These are phyloP conservation scores for Anoplopoma fimbria DNA, from an alignment of 2,113 vertebrate genomes.

Conservation along the genomic window DNA sequence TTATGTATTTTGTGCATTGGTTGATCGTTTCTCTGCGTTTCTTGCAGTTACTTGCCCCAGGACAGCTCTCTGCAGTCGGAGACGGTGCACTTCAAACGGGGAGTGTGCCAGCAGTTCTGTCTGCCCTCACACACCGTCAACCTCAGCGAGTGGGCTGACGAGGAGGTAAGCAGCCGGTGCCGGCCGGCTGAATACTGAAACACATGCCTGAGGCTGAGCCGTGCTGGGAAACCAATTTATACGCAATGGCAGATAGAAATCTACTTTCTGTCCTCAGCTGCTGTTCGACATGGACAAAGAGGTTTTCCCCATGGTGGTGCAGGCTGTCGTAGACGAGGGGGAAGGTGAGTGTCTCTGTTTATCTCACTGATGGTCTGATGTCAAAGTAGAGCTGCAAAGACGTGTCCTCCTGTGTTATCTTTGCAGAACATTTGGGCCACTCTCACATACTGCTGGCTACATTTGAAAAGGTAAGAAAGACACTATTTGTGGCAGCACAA, in stretches of 20 bases:
- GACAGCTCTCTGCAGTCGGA: conserved; percentile 94
- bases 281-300: conserved; percentile 95
- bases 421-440: conserved; percentile 92
- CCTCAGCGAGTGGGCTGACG: conserved; percentile 94
- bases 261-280: conserved; percentile 80
- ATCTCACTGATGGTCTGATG: background rate
- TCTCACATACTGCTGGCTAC: conserved; percentile 95
- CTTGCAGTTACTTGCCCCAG: conserved; percentile 91
- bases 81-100: conserved; percentile 93
- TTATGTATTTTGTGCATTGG: background rate
- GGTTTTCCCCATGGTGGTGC: conserved; percentile 96
- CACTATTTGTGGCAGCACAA: background rate
- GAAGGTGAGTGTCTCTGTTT: conserved; percentile 80
- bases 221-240: background rate
- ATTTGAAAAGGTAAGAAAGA: conserved; percentile 92
- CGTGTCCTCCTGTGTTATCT: background rate
- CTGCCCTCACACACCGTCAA: conserved; percentile 95
- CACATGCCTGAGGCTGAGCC: background rate
- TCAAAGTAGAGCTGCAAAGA: background rate
- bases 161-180: conserved; percentile 86
- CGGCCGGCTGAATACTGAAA: background rate
- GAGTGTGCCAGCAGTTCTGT: conserved; percentile 97
- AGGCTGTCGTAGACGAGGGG: conserved; percentile 94
- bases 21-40: background rate
- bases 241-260: background rate